These are phyloP conservation scores for Philopotamus ludificatus DNA, from an alignment of 1,140 invertebrate genomes.

Conservation along the genomic window DNA sequence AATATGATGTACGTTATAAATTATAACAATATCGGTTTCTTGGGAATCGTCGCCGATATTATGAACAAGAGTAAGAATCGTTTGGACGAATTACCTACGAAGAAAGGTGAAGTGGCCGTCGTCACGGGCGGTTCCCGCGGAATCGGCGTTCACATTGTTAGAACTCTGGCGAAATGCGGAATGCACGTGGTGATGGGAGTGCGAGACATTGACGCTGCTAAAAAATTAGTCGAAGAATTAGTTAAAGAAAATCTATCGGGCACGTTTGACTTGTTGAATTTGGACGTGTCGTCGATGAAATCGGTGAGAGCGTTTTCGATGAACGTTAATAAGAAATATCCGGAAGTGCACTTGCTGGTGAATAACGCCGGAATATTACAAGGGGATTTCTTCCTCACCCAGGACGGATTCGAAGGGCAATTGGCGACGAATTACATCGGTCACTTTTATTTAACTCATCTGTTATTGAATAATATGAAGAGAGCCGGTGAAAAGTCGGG, in stretches of 20 bases:
- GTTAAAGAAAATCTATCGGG: constrained; percentile 1
- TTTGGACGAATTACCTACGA: constrained; percentile 48
- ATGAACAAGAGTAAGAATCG: constrained; percentile 13
- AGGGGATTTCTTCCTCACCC: constrained; percentile 69
- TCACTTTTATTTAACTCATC: constrained; percentile 84
- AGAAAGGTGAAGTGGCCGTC: constrained; percentile 69
- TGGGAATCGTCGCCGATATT: constrained; percentile 9
- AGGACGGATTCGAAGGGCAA: constrained; percentile 81
- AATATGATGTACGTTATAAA: neutral
- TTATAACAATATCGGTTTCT: neutral
- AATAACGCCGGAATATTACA: constrained; percentile 91
- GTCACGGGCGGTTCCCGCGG: constrained; percentile 86
- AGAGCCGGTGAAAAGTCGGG: constrained; percentile 56
- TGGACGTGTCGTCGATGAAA: constrained; percentile 66
- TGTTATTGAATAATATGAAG: constrained; percentile 72
- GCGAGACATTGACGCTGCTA: constrained; percentile 61
- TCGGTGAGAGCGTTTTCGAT: constrained; percentile 77
- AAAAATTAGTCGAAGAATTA: constrained; percentile 51
- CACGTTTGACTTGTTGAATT: constrained; percentile 44
- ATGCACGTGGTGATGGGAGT: constrained; percentile 84
- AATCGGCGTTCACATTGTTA: constrained; percentile 77
- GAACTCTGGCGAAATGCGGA: constrained; percentile 74
- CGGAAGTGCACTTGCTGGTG: constrained; percentile 70
- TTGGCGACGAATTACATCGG: constrained; percentile 80
- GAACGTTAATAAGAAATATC: constrained; percentile 61